Conservation (phyloP, 1,140 invertebrate genomes). For the Berghia stephanieae region DNA sequence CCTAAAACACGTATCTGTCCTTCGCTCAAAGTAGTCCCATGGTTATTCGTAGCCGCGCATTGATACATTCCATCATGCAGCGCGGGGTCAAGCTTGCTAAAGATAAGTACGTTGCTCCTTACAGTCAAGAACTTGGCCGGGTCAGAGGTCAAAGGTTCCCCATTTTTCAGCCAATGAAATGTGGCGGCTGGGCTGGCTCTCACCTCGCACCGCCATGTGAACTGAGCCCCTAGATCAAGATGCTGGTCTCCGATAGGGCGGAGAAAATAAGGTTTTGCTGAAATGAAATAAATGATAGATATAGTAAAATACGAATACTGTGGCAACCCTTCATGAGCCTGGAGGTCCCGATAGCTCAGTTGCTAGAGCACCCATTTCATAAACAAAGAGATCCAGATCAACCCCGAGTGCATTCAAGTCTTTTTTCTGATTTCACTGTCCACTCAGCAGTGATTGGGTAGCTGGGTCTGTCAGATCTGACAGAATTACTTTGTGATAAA, state of each 20-base stretch:
- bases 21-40: conserved; percentile 87
- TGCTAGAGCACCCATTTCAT: too few relatives aligned
- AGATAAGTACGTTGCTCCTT: conserved; percentile 39
- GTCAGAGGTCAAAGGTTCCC: conserved; percentile 72
- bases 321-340: background rate
- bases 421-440: too few relatives aligned
- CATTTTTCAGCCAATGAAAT: conserved; percentile 88
- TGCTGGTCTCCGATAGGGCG: conserved; percentile 88
- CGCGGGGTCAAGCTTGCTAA: conserved; percentile 39
- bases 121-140: conserved; percentile 42
- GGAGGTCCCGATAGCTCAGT: too few relatives aligned
- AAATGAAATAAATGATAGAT: conserved; percentile 44
- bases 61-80: conserved; percentile 95
- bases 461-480: too few relatives aligned
- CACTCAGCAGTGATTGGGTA: too few relatives aligned
- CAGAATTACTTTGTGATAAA: too few relatives aligned
- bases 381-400: too few relatives aligned
- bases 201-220: conserved; percentile 95
- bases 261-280: conserved; percentile 90
- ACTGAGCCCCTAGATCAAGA: conserved; percentile 81
- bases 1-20: conserved; percentile 83
- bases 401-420: too few relatives aligned
- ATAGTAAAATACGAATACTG: background rate
- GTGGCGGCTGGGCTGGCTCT: conserved; percentile 92
- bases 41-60: conserved; percentile 88